Conservation (phyloP, 2,797 vertebrate genomes). For the Acomys russatus region DNA sequence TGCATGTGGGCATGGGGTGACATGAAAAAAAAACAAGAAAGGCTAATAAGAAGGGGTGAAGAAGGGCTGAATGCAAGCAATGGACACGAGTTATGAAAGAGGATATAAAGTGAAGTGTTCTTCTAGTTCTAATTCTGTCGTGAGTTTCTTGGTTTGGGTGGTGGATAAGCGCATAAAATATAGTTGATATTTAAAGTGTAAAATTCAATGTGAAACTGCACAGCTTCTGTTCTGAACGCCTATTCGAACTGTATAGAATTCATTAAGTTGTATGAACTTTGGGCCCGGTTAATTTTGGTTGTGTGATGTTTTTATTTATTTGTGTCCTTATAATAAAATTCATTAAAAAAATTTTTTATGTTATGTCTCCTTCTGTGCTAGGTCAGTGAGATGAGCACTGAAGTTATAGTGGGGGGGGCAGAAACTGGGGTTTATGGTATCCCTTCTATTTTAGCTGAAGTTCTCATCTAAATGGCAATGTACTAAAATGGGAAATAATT, state of each 20-base stretch:
- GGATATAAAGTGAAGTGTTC: background rate
- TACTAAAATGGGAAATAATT: slow-evolving; percentile 16
- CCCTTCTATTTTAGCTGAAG: slow-evolving; percentile 22
- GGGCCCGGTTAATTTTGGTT: background rate
- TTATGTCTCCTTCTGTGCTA: background rate
- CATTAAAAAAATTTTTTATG: background rate
- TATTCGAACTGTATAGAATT: background rate
- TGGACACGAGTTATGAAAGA: background rate
- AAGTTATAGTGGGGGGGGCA: background rate
- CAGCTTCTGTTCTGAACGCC: background rate
- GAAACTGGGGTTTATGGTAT: background rate
- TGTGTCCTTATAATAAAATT: background rate
- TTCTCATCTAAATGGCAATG: background rate
- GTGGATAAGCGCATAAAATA: background rate
- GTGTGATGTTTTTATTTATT: background rate
- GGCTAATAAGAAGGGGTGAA: background rate
- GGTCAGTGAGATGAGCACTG: background rate
- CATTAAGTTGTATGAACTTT: background rate
- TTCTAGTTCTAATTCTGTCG: background rate
- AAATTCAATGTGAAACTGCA: background rate
- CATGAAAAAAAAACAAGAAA: too few species aligned
- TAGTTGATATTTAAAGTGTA: slow-evolving; percentile 4
- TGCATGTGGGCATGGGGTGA: background rate
- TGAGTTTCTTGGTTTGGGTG: background rate
- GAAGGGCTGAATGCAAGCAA: background rate